Evolutionary conservation across 2,797 vertebrate species (phyloP).

Genomic region (Carduelis carduelis): DNA sequence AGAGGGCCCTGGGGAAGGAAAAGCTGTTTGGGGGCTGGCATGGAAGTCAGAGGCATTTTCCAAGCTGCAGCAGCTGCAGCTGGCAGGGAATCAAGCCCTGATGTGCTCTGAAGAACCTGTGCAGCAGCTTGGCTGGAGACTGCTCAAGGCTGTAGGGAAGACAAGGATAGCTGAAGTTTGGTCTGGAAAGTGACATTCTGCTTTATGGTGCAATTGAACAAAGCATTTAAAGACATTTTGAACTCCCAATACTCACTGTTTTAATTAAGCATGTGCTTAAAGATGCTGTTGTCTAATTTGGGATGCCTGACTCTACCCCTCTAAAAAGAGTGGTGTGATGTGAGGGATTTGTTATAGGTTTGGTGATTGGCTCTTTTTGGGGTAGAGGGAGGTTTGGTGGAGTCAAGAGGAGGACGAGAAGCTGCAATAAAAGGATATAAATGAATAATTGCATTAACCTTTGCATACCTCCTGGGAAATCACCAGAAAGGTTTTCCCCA

Average conservation of each 20-base stretch:
- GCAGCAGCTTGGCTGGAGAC: neutral
- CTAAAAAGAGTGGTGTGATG: neutral
- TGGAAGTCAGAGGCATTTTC: neutral
- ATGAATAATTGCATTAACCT: slow-evolving; percentile 28
- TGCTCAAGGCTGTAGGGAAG: neutral
- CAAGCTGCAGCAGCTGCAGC: neutral
- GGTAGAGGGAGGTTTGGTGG: neutral
- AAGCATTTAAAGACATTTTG: neutral
- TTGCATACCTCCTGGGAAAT: neutral
- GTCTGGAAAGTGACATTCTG: neutral
- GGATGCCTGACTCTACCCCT: neutral
- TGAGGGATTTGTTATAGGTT: neutral
- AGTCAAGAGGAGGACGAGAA: neutral
- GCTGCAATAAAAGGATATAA: neutral
- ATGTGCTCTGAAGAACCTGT: neutral
- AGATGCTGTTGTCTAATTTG: neutral
- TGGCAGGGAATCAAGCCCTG: neutral
- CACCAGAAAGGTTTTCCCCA: neutral
- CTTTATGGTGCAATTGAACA: neutral
- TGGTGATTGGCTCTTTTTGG: neutral
- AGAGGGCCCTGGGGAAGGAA: neutral
- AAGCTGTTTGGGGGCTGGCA: neutral
- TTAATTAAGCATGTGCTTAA: neutral
- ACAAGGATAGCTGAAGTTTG: neutral
- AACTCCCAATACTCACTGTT: neutral